Evolutionary conservation across 2,797 vertebrate species (phyloP), one percentile per base, ranked within the genome.

Genomic region (Sarcoramphus papa): DNA sequence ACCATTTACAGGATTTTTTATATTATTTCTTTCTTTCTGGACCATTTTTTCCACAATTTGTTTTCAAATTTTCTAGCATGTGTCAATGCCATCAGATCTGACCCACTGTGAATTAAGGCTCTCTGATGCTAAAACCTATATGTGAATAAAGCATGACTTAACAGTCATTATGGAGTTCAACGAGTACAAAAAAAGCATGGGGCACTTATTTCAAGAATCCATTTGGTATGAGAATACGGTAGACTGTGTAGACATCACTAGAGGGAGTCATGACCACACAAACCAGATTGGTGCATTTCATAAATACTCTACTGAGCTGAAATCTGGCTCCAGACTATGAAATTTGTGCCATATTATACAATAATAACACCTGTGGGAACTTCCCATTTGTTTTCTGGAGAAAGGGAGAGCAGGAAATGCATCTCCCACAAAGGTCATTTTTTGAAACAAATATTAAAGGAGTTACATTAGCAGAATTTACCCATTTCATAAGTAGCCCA

Each of bases 221-320:
- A 68, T 77, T 82, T 83, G 41, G 14, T 50, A 35, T n/a, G 37
- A 72, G 35, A 67, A 56, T 45, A 85, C 85, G 86, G 88, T 43
- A 87, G 90, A 59, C 43, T 27, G 45, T 85, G 30, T 31, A 95
- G 70, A 51, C 62, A 95, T 91, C 93, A 94, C 95, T 96, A 96
- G 97, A 89, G 93, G 95, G 96, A 97, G 95, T 93, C 91, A 72
- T 14, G 94, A 93, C 74, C 83, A 93, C 95, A 95, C 67, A 81
- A 92, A 97, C 79, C 48, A 88, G 17, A 77, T 24, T 35, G 48
- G 33, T n/a, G 22, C 21, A 18, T 54, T 89, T 94, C 22, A 47
- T 67, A 91, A 89, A 64, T 19, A 50, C 27, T 33, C 13, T 24
- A 8, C 5, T 53, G 25, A 85, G 53, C 8, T 60, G 56, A 80